A percentile compares a stretch with the other conserved stretches of the same genome.
Evolutionary conservation across 2,888 invertebrate genomes (phyloP).

Genomic region (Pseudococcus longispinus): DNA sequence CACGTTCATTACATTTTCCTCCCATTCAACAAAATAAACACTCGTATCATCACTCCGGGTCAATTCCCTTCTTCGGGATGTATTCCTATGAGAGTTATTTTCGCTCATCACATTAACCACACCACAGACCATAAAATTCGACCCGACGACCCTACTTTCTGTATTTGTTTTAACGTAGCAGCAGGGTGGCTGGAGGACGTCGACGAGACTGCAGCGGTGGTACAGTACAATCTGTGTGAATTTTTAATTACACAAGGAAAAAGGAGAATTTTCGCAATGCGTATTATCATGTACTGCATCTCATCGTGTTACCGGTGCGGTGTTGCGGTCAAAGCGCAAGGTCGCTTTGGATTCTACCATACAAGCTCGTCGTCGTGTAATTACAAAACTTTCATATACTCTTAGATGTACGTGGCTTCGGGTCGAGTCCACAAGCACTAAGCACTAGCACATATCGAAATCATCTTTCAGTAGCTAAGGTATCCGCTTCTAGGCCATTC

Average conservation of each 20-base stretch:
- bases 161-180: not conserved
- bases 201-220: too few species aligned
- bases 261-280: not conserved
- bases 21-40: too few species aligned
- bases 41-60: too few species aligned
- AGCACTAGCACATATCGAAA: not conserved
- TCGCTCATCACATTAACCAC: too few species aligned
- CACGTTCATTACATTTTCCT: too few species aligned
- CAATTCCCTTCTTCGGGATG: too few species aligned
- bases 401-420: not conserved
- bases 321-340: constrained; percentile 18
- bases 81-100: too few species aligned
- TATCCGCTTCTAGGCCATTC: not conserved
- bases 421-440: not conserved
- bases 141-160: not conserved
- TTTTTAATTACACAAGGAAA: not conserved
- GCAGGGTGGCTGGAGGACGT: not conserved
- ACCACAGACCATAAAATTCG: too few species aligned
- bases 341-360: not conserved
- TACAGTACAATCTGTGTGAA: not conserved
- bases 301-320: not conserved
- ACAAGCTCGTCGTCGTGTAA: not conserved
- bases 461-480: not conserved
- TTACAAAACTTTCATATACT: not conserved
- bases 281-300: not conserved